Percentiles rank a stretch among this genome's conserved stretches.
Conservation (phyloP, 2,888 invertebrate species). For the Petrolisthes cinctipes region DNA sequence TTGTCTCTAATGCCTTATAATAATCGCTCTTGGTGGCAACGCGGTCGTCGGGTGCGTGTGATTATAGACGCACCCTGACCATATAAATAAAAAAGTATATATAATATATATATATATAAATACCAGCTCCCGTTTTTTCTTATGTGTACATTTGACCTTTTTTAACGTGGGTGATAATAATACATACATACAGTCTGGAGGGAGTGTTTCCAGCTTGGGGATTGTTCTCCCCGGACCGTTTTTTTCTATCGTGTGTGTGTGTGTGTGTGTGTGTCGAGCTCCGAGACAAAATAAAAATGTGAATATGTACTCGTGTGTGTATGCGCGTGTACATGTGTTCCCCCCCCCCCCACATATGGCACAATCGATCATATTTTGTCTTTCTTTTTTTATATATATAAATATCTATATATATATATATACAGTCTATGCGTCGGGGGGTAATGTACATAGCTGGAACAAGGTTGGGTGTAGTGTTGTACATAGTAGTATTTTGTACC, state of each 20-base stretch:
- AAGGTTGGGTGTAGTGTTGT: conserved; percentile 23
- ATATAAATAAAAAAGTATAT: background rate
- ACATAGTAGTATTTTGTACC: conserved; percentile 55
- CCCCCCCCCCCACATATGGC: background rate
- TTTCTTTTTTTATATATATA: conserved; percentile 13
- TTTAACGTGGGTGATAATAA: background rate
- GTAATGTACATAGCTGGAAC: background rate
- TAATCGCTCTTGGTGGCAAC: background rate
- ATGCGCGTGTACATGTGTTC: background rate
- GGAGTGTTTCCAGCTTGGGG: background rate
- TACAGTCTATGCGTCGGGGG: background rate
- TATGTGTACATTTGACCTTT: conserved; percentile 11
- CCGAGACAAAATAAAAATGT: background rate
- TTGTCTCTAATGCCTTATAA: conserved; percentile 15
- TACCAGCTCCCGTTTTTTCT: conserved; percentile 2
- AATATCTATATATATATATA: conserved; percentile 14
- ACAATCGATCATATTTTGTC: conserved; percentile 11
- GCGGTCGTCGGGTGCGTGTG: background rate
- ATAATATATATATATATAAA: conserved; percentile 11
- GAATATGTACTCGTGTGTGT: background rate
- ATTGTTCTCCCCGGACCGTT: background rate
- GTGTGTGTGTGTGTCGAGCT: background rate
- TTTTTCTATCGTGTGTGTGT: too few species aligned
- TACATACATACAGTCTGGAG: background rate
- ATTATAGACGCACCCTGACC: background rate